A percentile compares a stretch with the other conserved stretches of the same genome.
Evolutionary conservation across 2,888 invertebrate genomes (phyloP).

Genomic region (Tillus elongatus): DNA sequence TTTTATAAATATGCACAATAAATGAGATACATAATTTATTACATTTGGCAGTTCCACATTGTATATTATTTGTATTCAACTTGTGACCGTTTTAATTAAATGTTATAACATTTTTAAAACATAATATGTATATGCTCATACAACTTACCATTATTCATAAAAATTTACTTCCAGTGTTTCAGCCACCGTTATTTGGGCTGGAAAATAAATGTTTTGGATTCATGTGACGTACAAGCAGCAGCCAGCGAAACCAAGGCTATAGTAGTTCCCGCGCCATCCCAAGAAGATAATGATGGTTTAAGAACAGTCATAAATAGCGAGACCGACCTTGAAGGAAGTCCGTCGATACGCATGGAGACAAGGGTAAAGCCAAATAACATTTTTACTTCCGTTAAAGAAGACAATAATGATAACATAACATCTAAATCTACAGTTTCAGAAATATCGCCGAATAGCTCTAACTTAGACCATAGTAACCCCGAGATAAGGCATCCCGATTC

Average conservation of each 20-base stretch:
- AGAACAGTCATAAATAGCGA: slow-evolving; percentile 33
- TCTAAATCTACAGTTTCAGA: slow-evolving; percentile 30
- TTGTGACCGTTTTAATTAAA: too few species aligned
- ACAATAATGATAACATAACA: slow-evolving; percentile 27
- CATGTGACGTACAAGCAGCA: slow-evolving; percentile 53
- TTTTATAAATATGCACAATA: too few species aligned
- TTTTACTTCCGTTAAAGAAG: slow-evolving; percentile 24
- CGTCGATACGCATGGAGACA: slow-evolving; percentile 58
- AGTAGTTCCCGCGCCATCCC: slow-evolving; percentile 35
- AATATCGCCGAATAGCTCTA: slow-evolving; percentile 7
- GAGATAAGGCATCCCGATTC: too few species aligned
- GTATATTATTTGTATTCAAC: slow-evolving; percentile 10
- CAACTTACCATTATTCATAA: too few species aligned
- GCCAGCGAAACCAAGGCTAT: slow-evolving; percentile 48
- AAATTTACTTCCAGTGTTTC: too few species aligned
- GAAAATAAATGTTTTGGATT: slow-evolving; percentile 87
- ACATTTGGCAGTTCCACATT: too few species aligned
- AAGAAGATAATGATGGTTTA: slow-evolving; percentile 30
- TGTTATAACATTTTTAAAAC: too few species aligned
- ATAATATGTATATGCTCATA: too few species aligned
- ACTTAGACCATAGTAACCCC: too few species aligned
- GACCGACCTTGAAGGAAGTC: slow-evolving; percentile 47
- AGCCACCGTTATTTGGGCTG: slow-evolving; percentile 89
- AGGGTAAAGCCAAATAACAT: slow-evolving; percentile 43
- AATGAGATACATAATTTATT: too few species aligned